Base-by-base conservation (phyloP, 2,797 vertebrate genomes). In the Aplochiton taeniatus region DNA sequence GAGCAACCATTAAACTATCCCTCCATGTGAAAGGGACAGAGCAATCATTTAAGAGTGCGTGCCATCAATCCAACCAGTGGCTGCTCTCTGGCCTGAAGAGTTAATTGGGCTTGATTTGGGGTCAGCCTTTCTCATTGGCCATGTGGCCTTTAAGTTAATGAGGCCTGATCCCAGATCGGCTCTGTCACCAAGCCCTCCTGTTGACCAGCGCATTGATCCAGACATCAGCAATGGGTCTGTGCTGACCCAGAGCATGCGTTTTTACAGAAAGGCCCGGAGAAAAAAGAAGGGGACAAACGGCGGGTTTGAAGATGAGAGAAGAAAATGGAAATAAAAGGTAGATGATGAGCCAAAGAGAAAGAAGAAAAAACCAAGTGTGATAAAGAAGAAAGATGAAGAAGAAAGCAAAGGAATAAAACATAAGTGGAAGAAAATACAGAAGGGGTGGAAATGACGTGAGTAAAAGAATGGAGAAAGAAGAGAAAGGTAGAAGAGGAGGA, bases 381-480 rank as follows among this genome's bases (percentile, higher is more conserved):
- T 6, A 6, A 31, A 31, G 31, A 31, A 31, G 6, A 2, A 31
- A 31, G 6, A 87, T 88, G 56, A 4, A 5, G 6, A 6, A 4
- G 13, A 5, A 4, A 12, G 7, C 10, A 81, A 91, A 88, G 84
- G 87, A 86, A 92, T 88, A 92, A 91, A 87, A 87, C 83, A 84
- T 89, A 90, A 93, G 72, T 69, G 61, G 43, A 67, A 43, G 47
- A 31, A 31, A 31, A 31, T 31, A 31, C 2, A 31, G 31, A 31
- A 31, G 31, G 31, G 31, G 31, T 31, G 31, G 6, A 31, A 31
- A 31, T 31, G 3, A 31, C 31, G 74, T 50, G 65, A 61, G 59
- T 44, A 41, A 59, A 68, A 65, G 57, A 11, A 69, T 31, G 31
- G 31, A 63, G 65, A 66, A 55, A 49, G 48, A 44, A 43, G 50